Percentiles rank a stretch among this genome's conserved stretches.
These are phyloP conservation scores for Xiphophorus hellerii DNA, from an alignment of 2,113 vertebrate species.

Conservation along the genomic window DNA sequence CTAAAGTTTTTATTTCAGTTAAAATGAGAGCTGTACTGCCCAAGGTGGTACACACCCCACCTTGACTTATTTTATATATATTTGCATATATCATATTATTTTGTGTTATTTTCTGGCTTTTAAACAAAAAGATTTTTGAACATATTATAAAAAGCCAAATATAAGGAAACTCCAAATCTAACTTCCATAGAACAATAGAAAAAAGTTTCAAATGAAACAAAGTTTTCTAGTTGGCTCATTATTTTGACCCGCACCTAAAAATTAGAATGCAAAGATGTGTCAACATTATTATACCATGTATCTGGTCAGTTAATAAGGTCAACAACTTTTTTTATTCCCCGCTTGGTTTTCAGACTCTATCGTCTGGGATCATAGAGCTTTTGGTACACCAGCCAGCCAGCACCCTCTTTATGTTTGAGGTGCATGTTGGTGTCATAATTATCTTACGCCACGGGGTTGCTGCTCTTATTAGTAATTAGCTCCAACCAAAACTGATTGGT, in stretches of 20 bases:
- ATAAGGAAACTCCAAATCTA: neutral
- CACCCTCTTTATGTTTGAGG: conserved; percentile 83
- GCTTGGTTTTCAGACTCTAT: conserved; percentile 19
- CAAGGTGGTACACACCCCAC: conserved; percentile 9
- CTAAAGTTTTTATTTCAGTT: conserved; percentile 68
- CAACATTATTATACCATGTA: conserved; percentile 16
- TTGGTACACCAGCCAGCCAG: conserved; percentile 81
- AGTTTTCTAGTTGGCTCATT: neutral
- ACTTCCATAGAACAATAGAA: neutral
- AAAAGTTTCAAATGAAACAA: neutral
- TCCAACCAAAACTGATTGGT: conserved; percentile 92
- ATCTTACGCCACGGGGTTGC: conserved; percentile 90
- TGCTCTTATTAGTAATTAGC: conserved; percentile 98
- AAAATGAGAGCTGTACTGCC: conserved; percentile 53
- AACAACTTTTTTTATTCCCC: conserved; percentile 36
- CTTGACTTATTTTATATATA: neutral
- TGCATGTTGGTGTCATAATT: conserved; percentile 90
- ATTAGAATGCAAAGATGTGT: neutral
- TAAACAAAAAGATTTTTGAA: neutral
- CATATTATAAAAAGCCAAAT: neutral
- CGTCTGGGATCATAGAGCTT: conserved; percentile 77
- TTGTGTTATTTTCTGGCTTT: neutral
- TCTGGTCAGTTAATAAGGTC: conserved; percentile 12
- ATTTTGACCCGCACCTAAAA: neutral
- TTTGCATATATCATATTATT: conserved; percentile 37